These are phyloP conservation scores for Drosophila pallidifrons DNA, from an alignment of 1,140 invertebrate species.

Conservation along the genomic window DNA sequence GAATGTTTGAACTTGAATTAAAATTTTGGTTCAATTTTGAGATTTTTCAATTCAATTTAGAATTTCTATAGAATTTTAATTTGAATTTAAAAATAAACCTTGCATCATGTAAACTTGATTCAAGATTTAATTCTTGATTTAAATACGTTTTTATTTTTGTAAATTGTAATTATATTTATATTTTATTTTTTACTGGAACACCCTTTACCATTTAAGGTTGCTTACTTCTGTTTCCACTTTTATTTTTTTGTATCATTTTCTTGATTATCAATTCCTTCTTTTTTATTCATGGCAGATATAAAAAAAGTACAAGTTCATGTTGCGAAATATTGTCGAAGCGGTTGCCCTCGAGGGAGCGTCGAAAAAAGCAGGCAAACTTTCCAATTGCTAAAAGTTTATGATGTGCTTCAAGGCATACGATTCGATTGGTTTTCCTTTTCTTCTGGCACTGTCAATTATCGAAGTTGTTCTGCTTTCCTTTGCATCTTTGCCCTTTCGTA, in stretches of 20 bases:
- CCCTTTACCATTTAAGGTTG: neutral
- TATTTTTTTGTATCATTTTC: constrained; percentile 41
- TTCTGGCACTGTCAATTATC: constrained; percentile 48
- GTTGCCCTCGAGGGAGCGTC: constrained; percentile 47
- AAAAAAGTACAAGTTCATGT: constrained; percentile 54
- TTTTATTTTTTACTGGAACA: neutral
- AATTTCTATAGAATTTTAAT: no score
- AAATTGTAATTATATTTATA: no score
- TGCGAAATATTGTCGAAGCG: constrained; percentile 63
- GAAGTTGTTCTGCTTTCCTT: constrained; percentile 22
- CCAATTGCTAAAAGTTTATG: constrained; percentile 65
- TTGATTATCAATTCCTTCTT: constrained; percentile 55
- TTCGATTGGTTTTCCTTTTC: constrained; percentile 56
- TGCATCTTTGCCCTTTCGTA: neutral
- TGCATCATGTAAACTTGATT: no score
- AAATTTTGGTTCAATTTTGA: no score
- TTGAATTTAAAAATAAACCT: no score
- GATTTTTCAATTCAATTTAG: no score
- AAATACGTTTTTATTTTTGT: no score
- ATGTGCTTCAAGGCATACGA: constrained; percentile 58
- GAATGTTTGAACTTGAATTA: no score
- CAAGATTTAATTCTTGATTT: no score
- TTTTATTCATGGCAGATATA: constrained; percentile 27
- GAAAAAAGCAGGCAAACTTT: constrained; percentile 43
- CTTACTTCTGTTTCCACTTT: constrained; percentile 21